Conservation (phyloP, 2,113 vertebrate species). For the Periophthalmodon schlosseri region DNA sequence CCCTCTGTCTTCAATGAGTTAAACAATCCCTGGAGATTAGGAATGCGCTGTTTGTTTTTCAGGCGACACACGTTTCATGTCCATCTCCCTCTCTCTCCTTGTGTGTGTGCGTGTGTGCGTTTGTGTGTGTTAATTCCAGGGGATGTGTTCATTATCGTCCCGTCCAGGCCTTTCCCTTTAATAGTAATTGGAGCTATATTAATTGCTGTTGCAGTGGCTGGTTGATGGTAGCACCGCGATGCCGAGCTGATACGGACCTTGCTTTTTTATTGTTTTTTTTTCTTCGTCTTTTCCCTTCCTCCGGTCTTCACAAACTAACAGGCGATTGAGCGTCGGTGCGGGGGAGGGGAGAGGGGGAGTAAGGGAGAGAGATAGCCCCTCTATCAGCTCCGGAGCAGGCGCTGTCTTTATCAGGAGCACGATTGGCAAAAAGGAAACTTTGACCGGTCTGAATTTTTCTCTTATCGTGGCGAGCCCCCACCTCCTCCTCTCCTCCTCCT, state of each 20-base stretch:
- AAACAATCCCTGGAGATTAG: conserved; percentile 74
- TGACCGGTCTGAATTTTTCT: conserved; percentile 86
- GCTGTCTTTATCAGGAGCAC: conserved; percentile 56
- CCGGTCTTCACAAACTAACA: conserved; percentile 81
- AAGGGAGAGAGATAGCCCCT: conserved; percentile 17
- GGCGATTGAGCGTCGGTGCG: conserved; percentile 60
- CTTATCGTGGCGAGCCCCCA: conserved; percentile 27
- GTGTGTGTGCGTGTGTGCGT: background rate
- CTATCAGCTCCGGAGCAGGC: conserved; percentile 22
- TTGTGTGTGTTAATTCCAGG: conserved; percentile 68
- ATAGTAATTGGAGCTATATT: conserved; percentile 89
- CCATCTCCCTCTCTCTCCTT: conserved; percentile 18
- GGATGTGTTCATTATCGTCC: conserved; percentile 86
- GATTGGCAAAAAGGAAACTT: conserved; percentile 84
- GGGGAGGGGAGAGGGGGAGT: conserved; percentile 17
- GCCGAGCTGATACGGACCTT: conserved; percentile 78
- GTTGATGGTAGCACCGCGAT: conserved; percentile 85
- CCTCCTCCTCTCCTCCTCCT: conserved; percentile 18
- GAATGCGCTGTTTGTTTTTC: conserved; percentile 67
- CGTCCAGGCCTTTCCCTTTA: conserved; percentile 83
- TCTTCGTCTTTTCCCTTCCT: conserved; percentile 15
- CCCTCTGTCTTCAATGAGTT: conserved; percentile 70
- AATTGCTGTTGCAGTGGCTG: conserved; percentile 83
- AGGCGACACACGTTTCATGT: conserved; percentile 68
- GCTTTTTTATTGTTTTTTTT: conserved; percentile 11